Evolutionary conservation across 2,888 invertebrate genomes (phyloP).

Genomic region (Pogonocherus hispidulus): DNA sequence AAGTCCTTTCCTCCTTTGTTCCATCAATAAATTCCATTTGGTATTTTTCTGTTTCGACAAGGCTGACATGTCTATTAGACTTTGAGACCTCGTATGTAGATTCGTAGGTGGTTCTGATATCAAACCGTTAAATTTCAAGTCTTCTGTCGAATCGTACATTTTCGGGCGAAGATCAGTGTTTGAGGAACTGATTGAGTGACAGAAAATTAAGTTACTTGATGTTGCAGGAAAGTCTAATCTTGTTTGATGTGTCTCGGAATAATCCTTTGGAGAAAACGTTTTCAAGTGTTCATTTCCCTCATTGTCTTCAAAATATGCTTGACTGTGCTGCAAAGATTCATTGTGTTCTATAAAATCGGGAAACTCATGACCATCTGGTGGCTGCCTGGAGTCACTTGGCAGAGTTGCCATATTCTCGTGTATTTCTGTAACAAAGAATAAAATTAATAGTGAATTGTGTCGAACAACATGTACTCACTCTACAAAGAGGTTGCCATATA

Average conservation of each 20-base stretch:
- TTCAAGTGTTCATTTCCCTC: slow-evolving; percentile 2
- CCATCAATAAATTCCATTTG: slow-evolving; percentile 81
- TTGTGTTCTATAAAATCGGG: slow-evolving; percentile 77
- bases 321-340: slow-evolving; percentile 19
- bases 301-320: slow-evolving; percentile 36
- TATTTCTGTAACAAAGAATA: slow-evolving; percentile 57
- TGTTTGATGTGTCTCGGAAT: neutral
- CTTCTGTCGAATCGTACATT: slow-evolving; percentile 51
- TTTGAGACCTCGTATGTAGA: slow-evolving; percentile 70
- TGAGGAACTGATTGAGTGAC: slow-evolving; percentile 52
- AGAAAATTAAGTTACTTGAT: slow-evolving; percentile 36
- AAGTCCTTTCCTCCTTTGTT: slow-evolving; percentile 85
- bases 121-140: slow-evolving; percentile 43
- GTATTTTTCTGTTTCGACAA: slow-evolving; percentile 61
- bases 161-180: slow-evolving; percentile 55
- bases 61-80: slow-evolving; percentile 68
- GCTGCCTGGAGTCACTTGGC: slow-evolving; percentile 79
- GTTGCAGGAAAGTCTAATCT: slow-evolving; percentile 31
- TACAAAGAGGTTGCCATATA: slow-evolving; percentile 3
- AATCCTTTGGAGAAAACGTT: neutral
- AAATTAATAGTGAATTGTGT: slow-evolving; percentile 6
- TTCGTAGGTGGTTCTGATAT: slow-evolving; percentile 49
- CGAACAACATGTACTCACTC: slow-evolving; percentile 2
- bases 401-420: slow-evolving; percentile 70
- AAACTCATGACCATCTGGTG: slow-evolving; percentile 88